Base-by-base conservation (phyloP, 2,113 vertebrate genomes). In the Ictalurus furcatus region DNA sequence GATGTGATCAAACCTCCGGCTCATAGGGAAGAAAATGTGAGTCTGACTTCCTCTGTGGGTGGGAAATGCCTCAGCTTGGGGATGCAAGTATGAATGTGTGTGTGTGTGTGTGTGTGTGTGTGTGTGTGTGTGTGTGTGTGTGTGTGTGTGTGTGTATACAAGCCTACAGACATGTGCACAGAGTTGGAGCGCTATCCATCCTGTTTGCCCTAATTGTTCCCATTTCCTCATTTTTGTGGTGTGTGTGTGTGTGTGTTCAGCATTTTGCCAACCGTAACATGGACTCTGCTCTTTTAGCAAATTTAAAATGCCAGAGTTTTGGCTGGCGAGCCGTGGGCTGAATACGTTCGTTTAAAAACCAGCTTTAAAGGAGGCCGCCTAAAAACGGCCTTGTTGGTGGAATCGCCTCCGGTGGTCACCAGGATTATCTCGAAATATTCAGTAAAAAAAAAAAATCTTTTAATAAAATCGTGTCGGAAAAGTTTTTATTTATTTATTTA, bases 171-270 rank as follows among this genome's bases (percentile, higher is more conserved):
- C 52, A 65, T 67, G 73, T 74, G 84, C 54, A 76, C 54, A 80
- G 17, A 84, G 74, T 61, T 85, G 61, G 73, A 54, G 71, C 71
- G 84, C n/a, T 79, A 25, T 86, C 88, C 90, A 89, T 92, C 92
- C 89, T 91, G 92, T 91, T 90, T 91, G 92, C 86, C 44, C 58
- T 89, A 86, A 91, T 91, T 92, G 90, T 92, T 91, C 88, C 65
- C 88, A 85, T 90, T 92, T 90, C 92, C 92, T 92, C 89, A 86
- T 74, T 87, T 92, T 85, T 87, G 69, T 89, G 65, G 80, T 69
- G 40, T 61, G 81, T 90, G 85, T 69, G 74, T 87, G 65, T 83
- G 59, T 71, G n/a, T 61, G 89, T 63, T 73, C 40, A 87, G 67
- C 69, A 67, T 23, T 84, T 58, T 65, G 59, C 86, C 52, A 80